Conservation (phyloP, 2,113 vertebrate genomes). For the Podiceps cristatus region DNA sequence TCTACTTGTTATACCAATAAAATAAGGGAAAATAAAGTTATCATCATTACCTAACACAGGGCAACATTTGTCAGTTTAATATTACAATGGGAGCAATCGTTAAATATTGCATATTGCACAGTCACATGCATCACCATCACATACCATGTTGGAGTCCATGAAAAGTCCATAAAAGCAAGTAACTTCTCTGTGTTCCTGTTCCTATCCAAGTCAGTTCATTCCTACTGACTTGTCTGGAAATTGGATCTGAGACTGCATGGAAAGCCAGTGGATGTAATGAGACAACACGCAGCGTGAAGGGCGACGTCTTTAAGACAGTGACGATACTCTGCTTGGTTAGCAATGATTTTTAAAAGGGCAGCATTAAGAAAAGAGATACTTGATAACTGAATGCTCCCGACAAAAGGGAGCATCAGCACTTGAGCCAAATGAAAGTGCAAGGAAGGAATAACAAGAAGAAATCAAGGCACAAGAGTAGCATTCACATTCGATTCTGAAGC, state of each 20-base stretch:
- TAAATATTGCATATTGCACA: background rate
- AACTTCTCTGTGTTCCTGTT: background rate
- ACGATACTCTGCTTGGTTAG: background rate
- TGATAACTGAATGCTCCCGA: background rate
- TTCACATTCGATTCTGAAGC: background rate
- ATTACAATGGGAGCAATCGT: background rate
- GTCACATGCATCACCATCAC: background rate
- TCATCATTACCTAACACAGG: background rate
- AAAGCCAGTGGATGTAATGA: background rate
- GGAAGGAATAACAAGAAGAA: background rate
- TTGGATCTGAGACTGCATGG: background rate
- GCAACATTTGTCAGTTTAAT: background rate
- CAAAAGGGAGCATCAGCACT: background rate
- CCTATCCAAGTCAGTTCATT: background rate
- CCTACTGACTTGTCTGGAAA: background rate
- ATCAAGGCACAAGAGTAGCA: background rate
- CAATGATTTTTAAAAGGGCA: background rate
- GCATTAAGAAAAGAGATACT: background rate
- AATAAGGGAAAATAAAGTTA: background rate
- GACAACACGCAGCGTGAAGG: background rate
- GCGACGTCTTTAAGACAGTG: accelerated
- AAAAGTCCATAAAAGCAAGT: background rate
- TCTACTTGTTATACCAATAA: background rate
- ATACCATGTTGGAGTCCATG: background rate
- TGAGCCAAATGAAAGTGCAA: background rate